A percentile compares a stretch with the other conserved stretches of the same genome.
Conservation (phyloP, 2,113 vertebrate genomes). For the Tympanuchus pallidicinctus region DNA sequence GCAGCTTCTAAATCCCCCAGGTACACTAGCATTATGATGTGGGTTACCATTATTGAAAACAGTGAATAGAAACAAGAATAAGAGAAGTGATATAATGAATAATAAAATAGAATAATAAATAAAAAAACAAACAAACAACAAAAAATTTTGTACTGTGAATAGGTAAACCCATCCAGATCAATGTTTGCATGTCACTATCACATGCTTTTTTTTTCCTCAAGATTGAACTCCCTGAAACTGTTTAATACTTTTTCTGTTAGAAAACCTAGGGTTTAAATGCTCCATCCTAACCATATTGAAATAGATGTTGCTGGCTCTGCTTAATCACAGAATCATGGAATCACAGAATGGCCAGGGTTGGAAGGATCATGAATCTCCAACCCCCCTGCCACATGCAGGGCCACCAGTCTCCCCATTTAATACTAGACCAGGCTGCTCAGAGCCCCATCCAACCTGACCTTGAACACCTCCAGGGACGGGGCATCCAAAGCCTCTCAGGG, state of each 20-base stretch:
- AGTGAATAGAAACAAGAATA: not conserved
- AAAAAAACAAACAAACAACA: not conserved
- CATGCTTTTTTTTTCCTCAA: not conserved
- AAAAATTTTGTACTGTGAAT: not conserved
- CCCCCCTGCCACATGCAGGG: too few species aligned
- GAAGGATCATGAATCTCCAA: too few species aligned
- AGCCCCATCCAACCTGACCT: too few species aligned
- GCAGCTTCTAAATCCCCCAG: not conserved
- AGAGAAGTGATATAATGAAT: not conserved
- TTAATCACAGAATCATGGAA: not conserved
- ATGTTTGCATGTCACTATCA: not conserved
- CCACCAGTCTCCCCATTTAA: too few species aligned
- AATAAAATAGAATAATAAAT: not conserved
- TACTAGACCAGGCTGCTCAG: too few species aligned
- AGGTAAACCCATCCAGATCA: not conserved
- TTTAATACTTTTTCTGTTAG: not conserved
- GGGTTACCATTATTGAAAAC: not conserved
- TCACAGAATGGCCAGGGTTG: too few species aligned
- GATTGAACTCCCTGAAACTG: not conserved
- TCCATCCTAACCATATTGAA: not conserved
- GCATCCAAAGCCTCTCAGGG: too few species aligned
- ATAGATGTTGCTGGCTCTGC: not conserved
- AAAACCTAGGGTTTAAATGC: not conserved
- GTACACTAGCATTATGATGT: not conserved
- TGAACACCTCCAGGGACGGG: too few species aligned